Evolutionary conservation across 2,113 vertebrate genomes (phyloP).

Genomic region (Shinisaurus crocodilurus): DNA sequence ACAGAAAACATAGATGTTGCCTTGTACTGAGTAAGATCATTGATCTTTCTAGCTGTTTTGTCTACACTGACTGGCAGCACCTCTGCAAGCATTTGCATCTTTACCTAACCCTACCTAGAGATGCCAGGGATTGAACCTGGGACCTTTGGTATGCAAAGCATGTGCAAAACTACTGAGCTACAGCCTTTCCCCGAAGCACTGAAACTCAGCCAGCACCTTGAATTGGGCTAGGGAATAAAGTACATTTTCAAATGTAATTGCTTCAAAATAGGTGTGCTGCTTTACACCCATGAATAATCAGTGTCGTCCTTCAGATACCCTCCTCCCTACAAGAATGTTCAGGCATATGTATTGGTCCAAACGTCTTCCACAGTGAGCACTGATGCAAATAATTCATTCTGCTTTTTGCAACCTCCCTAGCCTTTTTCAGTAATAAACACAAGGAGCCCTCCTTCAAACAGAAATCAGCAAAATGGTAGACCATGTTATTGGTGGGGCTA

Average conservation of each 20-base stretch:
- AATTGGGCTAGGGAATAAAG: not conserved
- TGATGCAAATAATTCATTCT: not conserved
- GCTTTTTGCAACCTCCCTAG: not conserved
- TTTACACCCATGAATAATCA: not conserved
- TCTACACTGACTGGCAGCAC: no score
- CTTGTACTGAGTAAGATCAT: no score
- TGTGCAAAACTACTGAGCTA: no score
- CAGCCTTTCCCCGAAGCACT: not conserved
- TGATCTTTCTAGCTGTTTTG: no score
- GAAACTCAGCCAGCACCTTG: not conserved
- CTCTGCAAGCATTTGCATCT: no score
- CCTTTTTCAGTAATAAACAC: not conserved
- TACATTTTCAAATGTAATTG: not conserved
- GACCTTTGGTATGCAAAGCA: no score
- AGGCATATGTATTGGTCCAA: not conserved
- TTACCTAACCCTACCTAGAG: no score
- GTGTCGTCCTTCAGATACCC: not conserved
- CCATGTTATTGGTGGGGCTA: not conserved
- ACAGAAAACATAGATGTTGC: no score
- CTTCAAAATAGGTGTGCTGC: not conserved
- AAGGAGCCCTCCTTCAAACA: not conserved
- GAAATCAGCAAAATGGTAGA: not conserved
- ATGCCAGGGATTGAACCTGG: no score
- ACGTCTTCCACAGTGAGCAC: not conserved
- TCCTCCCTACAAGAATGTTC: not conserved